Evolutionary conservation across 2,797 vertebrate genomes (phyloP).

Genomic region (Anabacerthia variegaticeps): DNA sequence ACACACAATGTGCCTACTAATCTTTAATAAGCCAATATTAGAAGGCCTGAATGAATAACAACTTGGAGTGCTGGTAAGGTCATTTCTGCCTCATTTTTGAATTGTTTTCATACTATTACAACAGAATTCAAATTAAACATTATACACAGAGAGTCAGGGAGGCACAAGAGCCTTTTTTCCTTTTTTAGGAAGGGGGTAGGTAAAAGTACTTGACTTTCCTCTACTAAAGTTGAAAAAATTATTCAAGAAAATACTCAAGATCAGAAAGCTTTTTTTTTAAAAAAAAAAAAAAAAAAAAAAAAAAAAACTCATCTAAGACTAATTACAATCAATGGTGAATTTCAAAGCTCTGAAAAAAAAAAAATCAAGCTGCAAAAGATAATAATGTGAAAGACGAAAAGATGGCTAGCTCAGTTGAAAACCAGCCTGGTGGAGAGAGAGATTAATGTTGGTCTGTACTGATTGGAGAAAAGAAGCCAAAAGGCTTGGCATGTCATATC

Average conservation of each 20-base stretch:
- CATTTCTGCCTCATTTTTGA: background rate
- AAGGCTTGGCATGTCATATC: background rate
- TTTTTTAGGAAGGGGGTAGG: rapidly evolving
- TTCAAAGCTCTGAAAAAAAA: background rate
- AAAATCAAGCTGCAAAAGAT: background rate
- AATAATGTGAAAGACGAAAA: background rate
- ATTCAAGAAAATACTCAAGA: background rate
- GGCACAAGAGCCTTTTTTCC: background rate
- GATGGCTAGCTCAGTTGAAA: background rate
- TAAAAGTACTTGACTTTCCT: background rate
- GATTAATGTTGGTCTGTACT: background rate
- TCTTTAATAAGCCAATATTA: background rate
- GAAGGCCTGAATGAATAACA: background rate
- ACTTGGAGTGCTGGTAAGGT: background rate
- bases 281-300: too few relatives aligned
- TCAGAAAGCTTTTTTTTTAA: background rate
- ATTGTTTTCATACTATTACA: background rate
- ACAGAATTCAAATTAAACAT: background rate
- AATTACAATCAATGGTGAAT: background rate
- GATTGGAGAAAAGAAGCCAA: background rate
- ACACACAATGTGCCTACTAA: background rate
- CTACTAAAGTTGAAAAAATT: background rate
- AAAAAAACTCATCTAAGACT: background rate
- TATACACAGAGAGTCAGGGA: background rate
- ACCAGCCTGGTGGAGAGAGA: background rate